Evolutionary conservation across 2,888 invertebrate species (phyloP).

Genomic region (Ophion slaviceki): DNA sequence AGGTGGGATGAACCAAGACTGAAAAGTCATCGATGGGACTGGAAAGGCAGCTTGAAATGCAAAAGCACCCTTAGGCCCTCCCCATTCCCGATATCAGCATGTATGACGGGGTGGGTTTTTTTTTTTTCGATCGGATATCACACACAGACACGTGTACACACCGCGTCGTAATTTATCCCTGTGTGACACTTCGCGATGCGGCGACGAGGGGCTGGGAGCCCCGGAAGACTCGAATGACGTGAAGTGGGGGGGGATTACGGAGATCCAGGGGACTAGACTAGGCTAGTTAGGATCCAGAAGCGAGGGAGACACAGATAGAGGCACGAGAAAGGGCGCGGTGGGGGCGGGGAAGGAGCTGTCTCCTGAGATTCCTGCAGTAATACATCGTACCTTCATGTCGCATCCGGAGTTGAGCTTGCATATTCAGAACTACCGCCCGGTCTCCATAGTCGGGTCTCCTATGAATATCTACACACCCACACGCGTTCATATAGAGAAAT

Average conservation of each 20-base stretch:
- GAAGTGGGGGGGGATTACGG: no score
- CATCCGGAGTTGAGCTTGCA: slow-evolving; percentile 81
- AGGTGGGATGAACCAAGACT: background rate
- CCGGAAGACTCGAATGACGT: no score
- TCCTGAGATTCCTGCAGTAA: slow-evolving; percentile 80
- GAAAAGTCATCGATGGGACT: slow-evolving; percentile 6
- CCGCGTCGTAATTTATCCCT: slow-evolving; percentile 28
- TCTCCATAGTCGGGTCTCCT: slow-evolving; percentile 59
- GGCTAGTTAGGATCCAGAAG: background rate
- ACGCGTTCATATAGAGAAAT: no score
- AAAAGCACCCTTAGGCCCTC: slow-evolving; percentile 13
- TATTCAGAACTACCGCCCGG: slow-evolving; percentile 79
- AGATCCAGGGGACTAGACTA: no score
- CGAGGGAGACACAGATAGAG: slow-evolving; percentile 3
- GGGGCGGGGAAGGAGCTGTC: slow-evolving; percentile 64
- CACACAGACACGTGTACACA: background rate
- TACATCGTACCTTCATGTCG: slow-evolving; percentile 81
- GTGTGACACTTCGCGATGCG: slow-evolving; percentile 9
- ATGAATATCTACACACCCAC: slow-evolving; percentile 7
- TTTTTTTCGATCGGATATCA: slow-evolving; percentile 29
- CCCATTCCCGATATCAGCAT: slow-evolving; percentile 50
- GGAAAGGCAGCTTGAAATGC: slow-evolving; percentile 45
- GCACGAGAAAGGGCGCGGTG: slow-evolving; percentile 7
- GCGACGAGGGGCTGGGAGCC: background rate
- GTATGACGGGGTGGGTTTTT: slow-evolving; percentile 59